These are phyloP conservation scores for Yponomeuta sedellus DNA, from an alignment of 2,888 invertebrate species.

Conservation along the genomic window DNA sequence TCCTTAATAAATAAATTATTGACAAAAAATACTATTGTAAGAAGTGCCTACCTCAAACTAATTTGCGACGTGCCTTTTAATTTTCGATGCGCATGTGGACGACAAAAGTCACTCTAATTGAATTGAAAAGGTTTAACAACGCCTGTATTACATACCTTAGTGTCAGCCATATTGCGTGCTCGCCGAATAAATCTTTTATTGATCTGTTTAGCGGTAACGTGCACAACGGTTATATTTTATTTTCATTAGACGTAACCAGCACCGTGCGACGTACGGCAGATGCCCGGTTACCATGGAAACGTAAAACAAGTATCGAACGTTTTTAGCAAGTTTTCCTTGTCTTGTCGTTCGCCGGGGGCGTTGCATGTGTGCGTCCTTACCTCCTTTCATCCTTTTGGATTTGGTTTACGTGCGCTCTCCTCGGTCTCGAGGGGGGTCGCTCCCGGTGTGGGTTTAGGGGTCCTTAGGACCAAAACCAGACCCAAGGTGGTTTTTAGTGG, in stretches of 20 bases:
- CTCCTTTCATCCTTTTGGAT: not conserved
- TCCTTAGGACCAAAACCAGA: too few species aligned
- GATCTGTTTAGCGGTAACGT: constrained; percentile 52
- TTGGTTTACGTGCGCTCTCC: too few species aligned
- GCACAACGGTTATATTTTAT: constrained; percentile 58
- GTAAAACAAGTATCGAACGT: constrained; percentile 28
- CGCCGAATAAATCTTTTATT: constrained; percentile 62
- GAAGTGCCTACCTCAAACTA: too few species aligned
- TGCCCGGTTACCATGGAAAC: constrained; percentile 46
- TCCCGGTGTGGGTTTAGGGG: too few species aligned
- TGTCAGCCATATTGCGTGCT: constrained; percentile 66
- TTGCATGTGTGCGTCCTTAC: not conserved
- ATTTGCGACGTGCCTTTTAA: too few species aligned
- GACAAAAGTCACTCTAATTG: not conserved
- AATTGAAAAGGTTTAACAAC: not conserved
- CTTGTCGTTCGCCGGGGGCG: constrained; percentile 36
- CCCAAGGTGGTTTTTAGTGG: too few species aligned
- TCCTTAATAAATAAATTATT: too few species aligned
- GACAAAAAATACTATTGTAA: too few species aligned
- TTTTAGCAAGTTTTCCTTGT: not conserved
- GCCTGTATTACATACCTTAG: constrained; percentile 52
- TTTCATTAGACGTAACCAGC: constrained; percentile 55
- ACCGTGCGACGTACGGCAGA: constrained; percentile 40
- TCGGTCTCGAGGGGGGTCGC: too few species aligned
- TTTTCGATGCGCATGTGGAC: not conserved